Conservation (phyloP, 2,888 invertebrate genomes). For the Folsomia candida region DNA sequence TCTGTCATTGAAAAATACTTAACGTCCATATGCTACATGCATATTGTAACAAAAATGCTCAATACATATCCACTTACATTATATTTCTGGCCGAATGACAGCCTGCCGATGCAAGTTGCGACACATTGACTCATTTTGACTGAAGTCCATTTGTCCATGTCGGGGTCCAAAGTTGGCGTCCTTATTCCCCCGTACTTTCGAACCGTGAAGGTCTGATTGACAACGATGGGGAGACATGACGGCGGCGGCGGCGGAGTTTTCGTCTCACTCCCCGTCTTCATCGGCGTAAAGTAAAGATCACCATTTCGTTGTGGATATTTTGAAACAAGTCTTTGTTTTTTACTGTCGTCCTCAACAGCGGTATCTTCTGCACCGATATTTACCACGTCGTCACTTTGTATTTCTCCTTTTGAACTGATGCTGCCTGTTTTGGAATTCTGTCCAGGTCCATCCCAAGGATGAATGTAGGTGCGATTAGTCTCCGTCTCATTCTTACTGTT, state of each 20-base stretch:
- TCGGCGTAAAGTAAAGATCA: background rate
- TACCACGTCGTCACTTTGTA: background rate
- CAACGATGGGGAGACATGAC: slow-evolving; percentile 3
- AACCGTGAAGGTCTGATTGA: slow-evolving; percentile 10
- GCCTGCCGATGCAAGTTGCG: slow-evolving; percentile 27
- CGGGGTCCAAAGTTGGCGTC: background rate
- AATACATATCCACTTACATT: background rate
- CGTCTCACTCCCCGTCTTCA: background rate
- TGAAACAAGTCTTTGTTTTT: too few species aligned
- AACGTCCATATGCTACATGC: background rate
- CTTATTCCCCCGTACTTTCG: background rate
- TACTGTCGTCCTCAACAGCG: too few species aligned
- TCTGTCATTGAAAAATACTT: background rate
- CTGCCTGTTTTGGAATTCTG: background rate
- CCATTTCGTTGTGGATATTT: background rate
- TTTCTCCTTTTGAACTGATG: background rate
- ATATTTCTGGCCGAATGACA: background rate
- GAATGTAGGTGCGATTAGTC: background rate
- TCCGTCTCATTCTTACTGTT: background rate
- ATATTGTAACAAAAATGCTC: background rate
- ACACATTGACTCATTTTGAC: slow-evolving; percentile 37
- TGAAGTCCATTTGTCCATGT: slow-evolving; percentile 35
- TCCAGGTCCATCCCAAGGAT: background rate
- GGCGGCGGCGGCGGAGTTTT: background rate
- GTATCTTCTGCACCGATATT: background rate